Evolutionary conservation across 2,888 invertebrate species (phyloP).

Genomic region (Perdita meconis): DNA sequence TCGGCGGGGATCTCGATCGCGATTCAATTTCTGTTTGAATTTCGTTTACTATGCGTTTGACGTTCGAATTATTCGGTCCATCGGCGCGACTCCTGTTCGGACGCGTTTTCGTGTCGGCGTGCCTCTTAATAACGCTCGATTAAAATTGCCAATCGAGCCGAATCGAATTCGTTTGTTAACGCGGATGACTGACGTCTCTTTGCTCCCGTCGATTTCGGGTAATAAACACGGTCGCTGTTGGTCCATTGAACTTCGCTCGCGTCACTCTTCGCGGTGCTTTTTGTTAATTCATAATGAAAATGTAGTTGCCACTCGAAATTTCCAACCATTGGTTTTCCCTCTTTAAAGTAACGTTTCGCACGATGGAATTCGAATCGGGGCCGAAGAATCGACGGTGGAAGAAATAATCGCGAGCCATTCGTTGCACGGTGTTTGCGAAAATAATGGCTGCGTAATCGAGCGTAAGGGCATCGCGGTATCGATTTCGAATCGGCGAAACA

Average conservation of each 20-base stretch:
- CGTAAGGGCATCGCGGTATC: conserved; percentile 26
- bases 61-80: not conserved
- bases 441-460: conserved; percentile 40
- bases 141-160: conserved; percentile 15
- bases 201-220: conserved; percentile 9
- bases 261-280: too few relatives aligned
- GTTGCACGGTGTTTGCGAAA: conserved; percentile 19
- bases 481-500: conserved; percentile 25
- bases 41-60: not conserved
- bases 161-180: conserved; percentile 19
- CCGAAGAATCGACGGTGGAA: not conserved
- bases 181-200: not conserved
- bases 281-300: not conserved
- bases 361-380: too few relatives aligned
- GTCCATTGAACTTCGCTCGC: conserved; percentile 16
- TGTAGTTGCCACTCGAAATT: not conserved
- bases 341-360: too few relatives aligned
- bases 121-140: conserved; percentile 25
- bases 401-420: conserved; percentile 3
- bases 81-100: conserved; percentile 5
- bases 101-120: not conserved
- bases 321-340: too few relatives aligned
- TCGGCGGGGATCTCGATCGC: not conserved
- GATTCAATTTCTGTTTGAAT: not conserved
- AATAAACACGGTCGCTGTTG: not conserved